Conservation (phyloP, 2,797 vertebrate species). For the Steatocranus sp. region DNA sequence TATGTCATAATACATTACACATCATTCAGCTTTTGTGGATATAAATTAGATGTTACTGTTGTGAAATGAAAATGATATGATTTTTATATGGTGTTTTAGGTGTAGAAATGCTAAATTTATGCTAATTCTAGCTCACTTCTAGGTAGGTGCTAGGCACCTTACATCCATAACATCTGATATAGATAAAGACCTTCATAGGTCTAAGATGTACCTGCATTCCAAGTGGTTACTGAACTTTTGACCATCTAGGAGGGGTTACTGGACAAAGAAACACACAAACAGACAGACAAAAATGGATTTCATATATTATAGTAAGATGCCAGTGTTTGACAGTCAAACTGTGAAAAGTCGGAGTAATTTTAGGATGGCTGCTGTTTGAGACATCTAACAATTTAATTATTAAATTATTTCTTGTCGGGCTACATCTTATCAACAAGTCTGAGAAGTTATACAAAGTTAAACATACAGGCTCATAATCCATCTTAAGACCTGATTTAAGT, state of each 20-base stretch:
- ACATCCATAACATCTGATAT: background rate
- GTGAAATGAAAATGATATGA: background rate
- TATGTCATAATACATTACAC: background rate
- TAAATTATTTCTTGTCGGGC: background rate
- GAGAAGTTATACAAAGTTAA: background rate
- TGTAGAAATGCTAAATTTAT: background rate
- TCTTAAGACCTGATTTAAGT: background rate
- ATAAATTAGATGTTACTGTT: background rate
- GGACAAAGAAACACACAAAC: background rate
- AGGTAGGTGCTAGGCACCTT: background rate
- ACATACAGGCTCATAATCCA: background rate
- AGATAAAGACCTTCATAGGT: background rate
- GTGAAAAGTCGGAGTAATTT: too few relatives aligned
- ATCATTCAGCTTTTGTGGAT: background rate
- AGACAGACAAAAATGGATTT: background rate
- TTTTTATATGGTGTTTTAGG: background rate
- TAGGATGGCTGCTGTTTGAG: slow-evolving; percentile 52
- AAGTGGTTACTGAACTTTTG: background rate
- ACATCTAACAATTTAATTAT: slow-evolving; percentile 6
- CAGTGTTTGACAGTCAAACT: background rate
- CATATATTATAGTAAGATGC: background rate
- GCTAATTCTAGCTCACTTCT: background rate
- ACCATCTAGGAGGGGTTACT: background rate
- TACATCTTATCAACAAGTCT: background rate
- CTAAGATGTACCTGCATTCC: background rate